Percentiles rank a stretch among this genome's conserved stretches.
Evolutionary conservation across 2,888 invertebrate species (phyloP).

Genomic region (Scrobipalpa costella): DNA sequence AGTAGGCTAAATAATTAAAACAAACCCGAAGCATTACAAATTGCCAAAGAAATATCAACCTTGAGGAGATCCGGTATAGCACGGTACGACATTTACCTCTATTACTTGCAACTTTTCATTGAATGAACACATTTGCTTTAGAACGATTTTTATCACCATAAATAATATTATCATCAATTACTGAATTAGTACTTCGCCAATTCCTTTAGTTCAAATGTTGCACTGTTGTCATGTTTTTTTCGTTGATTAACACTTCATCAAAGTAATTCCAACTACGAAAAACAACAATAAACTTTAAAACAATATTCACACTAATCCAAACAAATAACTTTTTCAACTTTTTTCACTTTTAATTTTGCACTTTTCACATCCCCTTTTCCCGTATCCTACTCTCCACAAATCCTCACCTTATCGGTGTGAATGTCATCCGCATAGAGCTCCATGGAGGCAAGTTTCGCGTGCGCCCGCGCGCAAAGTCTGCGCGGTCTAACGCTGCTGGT

Average conservation of each 20-base stretch:
- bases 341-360: neutral
- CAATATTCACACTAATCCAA: neutral
- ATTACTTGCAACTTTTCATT: conserved; percentile 1
- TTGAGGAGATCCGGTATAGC: conserved; percentile 17
- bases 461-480: conserved; percentile 11
- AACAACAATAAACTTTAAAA: neutral
- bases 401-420: conserved; percentile 15
- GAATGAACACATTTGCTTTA: neutral
- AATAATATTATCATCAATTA: neutral
- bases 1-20: conserved; percentile 18
- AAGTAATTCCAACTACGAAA: too few relatives aligned
- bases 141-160: neutral
- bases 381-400: neutral
- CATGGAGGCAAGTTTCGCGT: neutral
- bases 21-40: conserved; percentile 1
- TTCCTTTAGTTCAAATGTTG: too few relatives aligned
- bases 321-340: neutral
- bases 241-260: too few relatives aligned
- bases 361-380: conserved; percentile 1
- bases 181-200: neutral
- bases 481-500: conserved; percentile 8
- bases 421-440: conserved; percentile 10
- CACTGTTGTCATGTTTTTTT: too few relatives aligned
- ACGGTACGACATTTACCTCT: neutral
- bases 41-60: conserved; percentile 10